Percentiles rank a stretch among this genome's conserved stretches.
Conservation (phyloP, 30 jellyfish, hydroid and myxozoan genomes). For the Mastigias papua region DNA sequence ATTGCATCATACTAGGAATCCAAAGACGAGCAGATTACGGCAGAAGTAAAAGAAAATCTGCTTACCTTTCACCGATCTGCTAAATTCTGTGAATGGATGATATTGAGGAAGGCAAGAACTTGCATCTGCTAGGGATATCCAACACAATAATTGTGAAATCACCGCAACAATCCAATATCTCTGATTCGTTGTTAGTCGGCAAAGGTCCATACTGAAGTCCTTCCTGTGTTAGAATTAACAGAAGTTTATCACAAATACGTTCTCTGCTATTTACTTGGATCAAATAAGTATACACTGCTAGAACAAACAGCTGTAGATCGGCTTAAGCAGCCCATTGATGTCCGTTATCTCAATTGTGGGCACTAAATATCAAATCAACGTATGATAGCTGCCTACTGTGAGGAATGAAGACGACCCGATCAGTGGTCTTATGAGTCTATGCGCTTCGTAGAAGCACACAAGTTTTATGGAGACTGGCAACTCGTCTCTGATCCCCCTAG, state of each 20-base stretch:
- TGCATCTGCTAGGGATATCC: conserved; percentile 1
- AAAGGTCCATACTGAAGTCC: conserved; percentile 15
- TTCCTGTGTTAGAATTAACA: conserved; percentile 53
- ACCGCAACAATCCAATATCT: background rate
- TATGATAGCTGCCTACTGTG: too few species aligned
- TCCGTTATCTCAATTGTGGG: background rate
- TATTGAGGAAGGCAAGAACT: conserved; percentile 46
- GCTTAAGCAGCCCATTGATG: background rate
- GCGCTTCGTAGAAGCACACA: too few species aligned
- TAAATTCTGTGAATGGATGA: conserved; percentile 43
- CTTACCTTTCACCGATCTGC: conserved; percentile 17
- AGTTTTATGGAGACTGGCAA: too few species aligned
- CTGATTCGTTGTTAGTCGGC: background rate
- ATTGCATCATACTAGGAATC: too few species aligned
- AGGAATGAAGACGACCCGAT: too few species aligned
- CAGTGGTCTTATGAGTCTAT: too few species aligned
- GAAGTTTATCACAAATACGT: conserved; percentile 6
- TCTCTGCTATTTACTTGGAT: conserved; percentile 5
- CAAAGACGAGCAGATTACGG: too few species aligned
- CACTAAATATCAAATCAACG: background rate
- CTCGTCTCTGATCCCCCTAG: background rate
- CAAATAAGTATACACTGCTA: conserved; percentile 16
- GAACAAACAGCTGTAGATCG: background rate
- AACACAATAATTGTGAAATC: background rate
- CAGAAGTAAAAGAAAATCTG: background rate